Percentiles rank a stretch among this genome's conserved stretches.
phyloP scores from a whole-genome alignment of 2,888 invertebrate species.

The Callosobruchus maculatus region DNA sequence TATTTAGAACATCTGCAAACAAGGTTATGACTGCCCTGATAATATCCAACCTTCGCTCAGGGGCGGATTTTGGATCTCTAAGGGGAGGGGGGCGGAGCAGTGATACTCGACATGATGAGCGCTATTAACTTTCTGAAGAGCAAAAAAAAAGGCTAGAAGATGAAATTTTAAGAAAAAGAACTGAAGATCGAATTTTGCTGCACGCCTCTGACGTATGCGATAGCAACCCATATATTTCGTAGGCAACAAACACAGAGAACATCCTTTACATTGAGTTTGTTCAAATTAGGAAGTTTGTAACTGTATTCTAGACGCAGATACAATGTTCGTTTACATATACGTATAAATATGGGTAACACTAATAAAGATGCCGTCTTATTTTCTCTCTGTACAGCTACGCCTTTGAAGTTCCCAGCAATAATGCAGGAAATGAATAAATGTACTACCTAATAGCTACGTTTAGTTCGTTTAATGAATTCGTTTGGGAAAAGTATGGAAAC shows the following conservation, averaged over 20 bases:
- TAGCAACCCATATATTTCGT: neutral
- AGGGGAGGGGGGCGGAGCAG: no score
- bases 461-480: neutral
- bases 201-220: neutral
- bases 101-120: no score
- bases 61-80: no score
- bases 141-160: no score
- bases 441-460: neutral
- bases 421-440: neutral
- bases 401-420: neutral
- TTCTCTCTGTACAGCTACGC: neutral
- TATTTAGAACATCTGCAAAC: no score
- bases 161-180: no score
- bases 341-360: neutral
- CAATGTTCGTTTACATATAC: neutral
- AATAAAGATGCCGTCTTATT: slow-evolving; percentile 1
- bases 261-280: neutral
- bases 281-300: slow-evolving; percentile 2
- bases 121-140: no score
- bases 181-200: neutral
- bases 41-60: no score
- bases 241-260: neutral
- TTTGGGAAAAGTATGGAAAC: neutral
- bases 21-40: no score
- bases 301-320: neutral